Conservation (phyloP, 2,888 invertebrate species). For the Ligdia adustata region DNA sequence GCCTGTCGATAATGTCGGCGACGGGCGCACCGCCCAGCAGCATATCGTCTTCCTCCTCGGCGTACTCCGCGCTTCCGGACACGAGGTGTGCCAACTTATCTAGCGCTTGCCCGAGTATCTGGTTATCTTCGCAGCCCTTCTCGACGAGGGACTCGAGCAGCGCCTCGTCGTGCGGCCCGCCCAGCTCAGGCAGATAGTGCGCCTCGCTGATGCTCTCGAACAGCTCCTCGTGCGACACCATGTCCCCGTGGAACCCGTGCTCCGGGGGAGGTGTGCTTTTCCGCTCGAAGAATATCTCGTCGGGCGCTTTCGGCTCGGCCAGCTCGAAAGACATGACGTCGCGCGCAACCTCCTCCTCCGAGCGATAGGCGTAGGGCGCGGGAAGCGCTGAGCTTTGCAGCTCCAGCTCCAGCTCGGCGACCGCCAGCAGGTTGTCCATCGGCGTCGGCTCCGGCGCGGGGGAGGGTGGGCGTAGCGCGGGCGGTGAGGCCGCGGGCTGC, state of each 20-base stretch:
- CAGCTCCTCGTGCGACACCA: conserved; percentile 71
- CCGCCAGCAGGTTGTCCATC: conserved; percentile 85
- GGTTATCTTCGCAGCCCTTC: conserved; percentile 85
- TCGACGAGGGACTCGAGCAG: conserved; percentile 85
- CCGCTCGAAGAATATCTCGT: conserved; percentile 68
- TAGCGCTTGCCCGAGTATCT: conserved; percentile 73
- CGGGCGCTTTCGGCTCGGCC: conserved; percentile 60
- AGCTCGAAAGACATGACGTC: conserved; percentile 75
- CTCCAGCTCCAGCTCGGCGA: conserved; percentile 86
- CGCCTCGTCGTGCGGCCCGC: conserved; percentile 78
- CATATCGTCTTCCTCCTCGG: conserved; percentile 76
- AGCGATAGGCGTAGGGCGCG: conserved; percentile 60
- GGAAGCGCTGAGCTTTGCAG: conserved; percentile 74
- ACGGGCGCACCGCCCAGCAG: conserved; percentile 75
- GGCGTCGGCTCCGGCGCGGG: conserved; percentile 75
- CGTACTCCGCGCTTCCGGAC: conserved; percentile 70
- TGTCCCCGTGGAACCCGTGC: conserved; percentile 58
- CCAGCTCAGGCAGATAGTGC: conserved; percentile 74
- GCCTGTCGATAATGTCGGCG: conserved; percentile 85
- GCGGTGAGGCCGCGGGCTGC: conserved; percentile 44
- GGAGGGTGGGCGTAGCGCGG: conserved; percentile 41
- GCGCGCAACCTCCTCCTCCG: conserved; percentile 64
- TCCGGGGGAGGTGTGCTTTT: conserved; percentile 54
- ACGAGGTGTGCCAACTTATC: conserved; percentile 73
- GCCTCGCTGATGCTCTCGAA: conserved; percentile 79